Evolutionary conservation across 2,113 vertebrate species (phyloP), one percentile per base, ranked within the genome.

Genomic region (Dunckerocampus dactyliophorus): DNA sequence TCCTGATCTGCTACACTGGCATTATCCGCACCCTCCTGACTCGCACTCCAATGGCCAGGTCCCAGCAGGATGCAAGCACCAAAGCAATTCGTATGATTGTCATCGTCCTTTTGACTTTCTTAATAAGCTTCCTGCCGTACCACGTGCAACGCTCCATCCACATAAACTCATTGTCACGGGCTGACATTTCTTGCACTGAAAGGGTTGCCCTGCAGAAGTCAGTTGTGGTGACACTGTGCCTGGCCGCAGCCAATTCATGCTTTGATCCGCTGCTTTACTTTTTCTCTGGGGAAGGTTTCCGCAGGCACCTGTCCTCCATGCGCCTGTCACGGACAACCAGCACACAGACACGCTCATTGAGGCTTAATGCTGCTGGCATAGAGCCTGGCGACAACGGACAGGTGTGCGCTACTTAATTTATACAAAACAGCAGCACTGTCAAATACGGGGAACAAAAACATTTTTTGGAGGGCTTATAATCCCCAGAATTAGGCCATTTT

Each of bases 201-300:
- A 19, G 50, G 4, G 0, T 91, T 0, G 87, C 79, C 69, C 92
- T 98, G 82, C 96, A 98, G 84, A 99, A 98, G 72, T 92, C 85
- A 0, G 96, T 98, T 0, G 93, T 98, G 28, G 85, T 98, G 69
- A 97, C 95, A 0, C 88, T 97, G 52, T 92, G 93, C 56, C 87
- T 98, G 64, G 95, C 96, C 0, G 95, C 96, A 0, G 71, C 93
- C 80, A 99, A 99, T 67, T 95, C 93, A 21, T 99, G 96, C 82
- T 96, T 98, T 13, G 95, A 98, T 62, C 97, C 97, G 0, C 79
- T 99, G 53, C 90, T 99, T 10, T 99, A 98, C 56, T 98, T 98
- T 82, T 98, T 98, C 83, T 96, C 96, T 0, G 95, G 96, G 0
- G 94, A 93, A 5, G 93, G 93, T 67, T 98, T 98, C 80, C 90